Evolutionary conservation across 2,797 vertebrate genomes (phyloP), one percentile per base, ranked within the genome.

Genomic region (Hirundo rustica): DNA sequence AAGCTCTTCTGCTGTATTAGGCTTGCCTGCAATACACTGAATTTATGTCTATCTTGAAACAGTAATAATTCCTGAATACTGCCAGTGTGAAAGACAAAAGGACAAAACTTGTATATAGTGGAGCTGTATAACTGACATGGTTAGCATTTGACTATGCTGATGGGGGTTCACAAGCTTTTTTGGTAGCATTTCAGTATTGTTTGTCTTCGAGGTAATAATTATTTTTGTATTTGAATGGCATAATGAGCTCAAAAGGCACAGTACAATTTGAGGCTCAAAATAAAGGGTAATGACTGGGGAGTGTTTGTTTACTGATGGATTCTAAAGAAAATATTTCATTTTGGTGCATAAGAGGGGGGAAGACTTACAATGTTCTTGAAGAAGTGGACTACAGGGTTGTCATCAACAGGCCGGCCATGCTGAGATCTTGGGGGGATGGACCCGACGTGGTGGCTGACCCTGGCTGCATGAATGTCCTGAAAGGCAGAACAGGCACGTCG

Each of bases 291-390:
- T 5, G 20, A 14, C 1, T 9, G 25, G 71, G 9, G 29, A 40
- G 4, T 61, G 5, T 61, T 70, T 55, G 36, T n/a, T 85, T 86
- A 62, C 34, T n/a, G 62, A 4, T 27, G 25, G 27, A 48, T 45
- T 76, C 23, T 9, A 34, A 79, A 27, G 65, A 29, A 84, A 54
- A 21, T 26, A 19, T 1, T 74, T 74, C 1, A 6, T 34, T 76
- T 18, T 67, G 47, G 66, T 36, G 11, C 25, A 1, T 18, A 45
- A 42, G 65, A 40, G 40, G 30, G 72, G 45, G 45, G 11, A 7
- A 55, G 80, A 99, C 99, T 99, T 97, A 99, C 99, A 38, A 99
- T 99, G 94, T 98, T 99, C 98, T 99, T 99, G 98, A 99, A 99
- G 98, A 99, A 99, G 94, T 99, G 98, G 93, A 99, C 98, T 96